Base-by-base conservation (phyloP, 2,113 vertebrate species). In the Nycticryphes semicollaris region DNA sequence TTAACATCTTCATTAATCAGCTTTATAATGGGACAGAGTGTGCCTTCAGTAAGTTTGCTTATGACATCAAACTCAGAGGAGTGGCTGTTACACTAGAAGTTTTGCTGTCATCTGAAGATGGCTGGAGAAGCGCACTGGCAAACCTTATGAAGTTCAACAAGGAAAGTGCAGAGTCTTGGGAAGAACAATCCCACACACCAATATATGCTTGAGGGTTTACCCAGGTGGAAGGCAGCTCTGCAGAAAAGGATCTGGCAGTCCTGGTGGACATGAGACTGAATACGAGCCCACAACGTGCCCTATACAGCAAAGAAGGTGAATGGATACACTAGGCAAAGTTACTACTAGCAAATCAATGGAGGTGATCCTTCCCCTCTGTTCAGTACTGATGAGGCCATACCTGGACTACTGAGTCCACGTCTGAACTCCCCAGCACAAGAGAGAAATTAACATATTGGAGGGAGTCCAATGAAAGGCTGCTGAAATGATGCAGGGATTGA, bases 401-500 rank as follows among this genome's bases (percentile, higher is more conserved):
- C 31, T 43, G 18, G 45, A 67, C 20, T 31, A 25, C 21, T 73
- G 27, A 22, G 51, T 41, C 41, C 6, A 3, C 14, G 48, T 56
- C 22, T 22, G 30, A 35, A 9, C 20, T 73, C 9, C 31, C 7
- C 37, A 59, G 6, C 20, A n/a, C 15, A 22, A 67, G 31, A 45
- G 27, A 57, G 23, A n/a, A 8, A 9, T 60, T 15, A 5, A 53
- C 0, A 0, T 53, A 7, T 10, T 11, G 33, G 28, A 45, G 16
- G 68, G 28, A 37, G 15, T 68, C 31, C 45, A 60, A 19, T 16
- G 33, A 45, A 45, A 22, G 23, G 33, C 27, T 59, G 17, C 12
- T 50, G 25, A 66, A 28, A 23, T 31, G 11, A 27, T 41, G 41
- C 39, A 70, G 41, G 8, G 11, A 59, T n/a, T 31, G 37, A 17